Evolutionary conservation across 2,113 vertebrate genomes (phyloP).

Genomic region (Catagonus wagneri): DNA sequence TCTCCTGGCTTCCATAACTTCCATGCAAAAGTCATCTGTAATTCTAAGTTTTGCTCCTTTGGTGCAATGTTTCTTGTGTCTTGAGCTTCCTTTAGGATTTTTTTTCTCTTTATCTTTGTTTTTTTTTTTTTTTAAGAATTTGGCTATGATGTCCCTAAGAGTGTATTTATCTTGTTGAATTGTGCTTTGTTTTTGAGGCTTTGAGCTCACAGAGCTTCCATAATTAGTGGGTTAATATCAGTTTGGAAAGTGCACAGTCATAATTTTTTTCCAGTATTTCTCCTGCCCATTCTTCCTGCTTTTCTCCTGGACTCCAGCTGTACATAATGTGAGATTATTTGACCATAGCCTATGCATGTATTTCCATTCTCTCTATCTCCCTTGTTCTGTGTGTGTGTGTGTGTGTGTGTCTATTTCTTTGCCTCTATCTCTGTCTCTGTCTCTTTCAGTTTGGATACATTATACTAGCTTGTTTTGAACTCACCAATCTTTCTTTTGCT

Average conservation of each 20-base stretch:
- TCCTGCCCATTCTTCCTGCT: neutral
- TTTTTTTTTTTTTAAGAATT: neutral
- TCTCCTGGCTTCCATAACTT: neutral
- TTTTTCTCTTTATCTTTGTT: neutral
- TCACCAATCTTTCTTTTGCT: neutral
- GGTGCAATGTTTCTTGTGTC: neutral
- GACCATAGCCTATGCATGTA: rapidly evolving
- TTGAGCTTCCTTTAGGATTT: neutral
- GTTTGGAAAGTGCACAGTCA: neutral
- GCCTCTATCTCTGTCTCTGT: neutral
- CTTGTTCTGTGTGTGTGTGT: no score
- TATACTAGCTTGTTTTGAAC: neutral
- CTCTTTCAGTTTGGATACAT: neutral
- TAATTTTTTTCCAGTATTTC: neutral
- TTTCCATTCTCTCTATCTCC: neutral
- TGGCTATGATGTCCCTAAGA: neutral
- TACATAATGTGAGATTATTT: neutral
- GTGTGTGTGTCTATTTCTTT: no score
- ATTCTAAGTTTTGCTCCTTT: neutral
- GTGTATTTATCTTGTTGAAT: neutral
- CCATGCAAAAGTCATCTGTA: neutral
- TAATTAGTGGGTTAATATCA: neutral
- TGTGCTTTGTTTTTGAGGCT: neutral
- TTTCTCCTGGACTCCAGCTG: neutral
- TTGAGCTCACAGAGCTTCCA: neutral